Base-by-base conservation (phyloP, 2,888 invertebrate species). In the Thumatha senex region DNA sequence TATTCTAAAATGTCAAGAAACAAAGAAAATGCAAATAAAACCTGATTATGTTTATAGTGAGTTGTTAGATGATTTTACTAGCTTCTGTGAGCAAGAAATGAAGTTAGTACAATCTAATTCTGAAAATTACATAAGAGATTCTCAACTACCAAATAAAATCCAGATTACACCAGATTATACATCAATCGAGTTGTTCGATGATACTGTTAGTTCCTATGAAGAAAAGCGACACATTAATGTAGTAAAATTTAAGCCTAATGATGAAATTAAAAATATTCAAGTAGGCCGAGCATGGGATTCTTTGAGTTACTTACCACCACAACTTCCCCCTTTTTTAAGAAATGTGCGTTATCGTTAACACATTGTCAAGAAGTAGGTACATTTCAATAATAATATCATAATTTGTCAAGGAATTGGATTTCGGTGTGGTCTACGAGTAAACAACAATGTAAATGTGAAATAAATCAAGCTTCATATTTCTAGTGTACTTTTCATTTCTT, bases 251-350 rank as follows among this genome's bases (percentile, higher is more conserved):
- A 14, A 40, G 7, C 10, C 34, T 34, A 3, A 24, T 14, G n/a
- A 29, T 8, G 11, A n/a, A 7, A n/a, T 14, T 38, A 30, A 31
- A 46, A 9, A 33, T 24, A 18, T 40, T 33, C 40, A 42, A 12
- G 31, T 29, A 5, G 38, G 36, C 2, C 9, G 8, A 36, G 24
- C 33, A 34, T 54, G 42, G 45, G 74, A 84, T 62, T 77, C 82
- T 9, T 63, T 86, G 33, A 65, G 72, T 14, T 76, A 56, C 56
- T 60, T 87, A 41, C 83, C 84, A 1, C 85, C 78, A 0, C 88
- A 87, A 53, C 62, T 88, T 24, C 88, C 88, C 7, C 47, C 61
- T 8, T 87, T 87, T 66, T 67, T 86, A 30, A 62, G 54, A 55
- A 60, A 75, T 54, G 51, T 73, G 11, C 59, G 14, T 15, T 67